A percentile compares a stretch with the other conserved stretches of the same genome.
phyloP scores from a whole-genome alignment of 2,797 vertebrate genomes.

The Valencia hispanica region DNA sequence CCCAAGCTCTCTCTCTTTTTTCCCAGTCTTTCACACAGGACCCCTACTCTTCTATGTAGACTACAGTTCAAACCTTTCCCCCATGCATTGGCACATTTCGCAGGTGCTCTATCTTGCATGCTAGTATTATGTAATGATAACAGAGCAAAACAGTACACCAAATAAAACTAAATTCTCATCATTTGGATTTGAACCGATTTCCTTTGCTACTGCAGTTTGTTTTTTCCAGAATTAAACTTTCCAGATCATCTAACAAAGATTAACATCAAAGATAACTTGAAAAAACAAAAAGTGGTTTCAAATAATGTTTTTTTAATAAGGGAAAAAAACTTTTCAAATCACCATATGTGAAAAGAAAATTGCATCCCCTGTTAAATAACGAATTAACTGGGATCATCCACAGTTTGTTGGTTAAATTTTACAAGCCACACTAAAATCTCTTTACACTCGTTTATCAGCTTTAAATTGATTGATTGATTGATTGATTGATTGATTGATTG shows the following conservation, averaged over 20 bases:
- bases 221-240: not conserved
- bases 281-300: too few species aligned
- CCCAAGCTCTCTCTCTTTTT: not conserved
- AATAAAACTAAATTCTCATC: not conserved
- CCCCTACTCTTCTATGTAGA: conserved; percentile 27
- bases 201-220: not conserved
- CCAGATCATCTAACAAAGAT: not conserved
- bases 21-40: conserved; percentile 24
- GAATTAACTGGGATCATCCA: too few species aligned
- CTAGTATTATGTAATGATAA: not conserved
- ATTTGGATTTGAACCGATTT: not conserved
- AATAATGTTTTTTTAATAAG: not conserved
- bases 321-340: not conserved
- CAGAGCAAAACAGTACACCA: not conserved
- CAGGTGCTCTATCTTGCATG: not conserved
- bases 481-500: too few species aligned
- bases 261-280: not conserved
- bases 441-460: too few species aligned
- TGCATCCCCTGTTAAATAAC: too few species aligned
- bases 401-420: too few species aligned
- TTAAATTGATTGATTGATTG: too few species aligned
- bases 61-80: conserved; percentile 19
- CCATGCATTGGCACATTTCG: not conserved
- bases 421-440: too few species aligned
- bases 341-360: too few species aligned